phyloP scores from a whole-genome alignment of 2,888 invertebrate genomes.

The Lasioglossum oenotherae region DNA sequence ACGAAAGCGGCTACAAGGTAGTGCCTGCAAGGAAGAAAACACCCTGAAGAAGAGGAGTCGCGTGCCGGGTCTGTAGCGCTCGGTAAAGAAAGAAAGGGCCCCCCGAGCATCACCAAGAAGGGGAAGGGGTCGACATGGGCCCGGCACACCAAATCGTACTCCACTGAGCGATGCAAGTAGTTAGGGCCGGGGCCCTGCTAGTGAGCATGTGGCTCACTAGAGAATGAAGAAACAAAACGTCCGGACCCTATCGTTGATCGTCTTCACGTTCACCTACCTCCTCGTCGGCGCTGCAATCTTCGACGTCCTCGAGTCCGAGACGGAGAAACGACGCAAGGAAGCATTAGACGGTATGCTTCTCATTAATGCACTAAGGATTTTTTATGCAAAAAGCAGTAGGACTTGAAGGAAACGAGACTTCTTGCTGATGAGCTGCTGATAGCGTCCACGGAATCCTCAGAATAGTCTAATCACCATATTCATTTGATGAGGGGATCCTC shows the following conservation, averaged over 20 bases:
- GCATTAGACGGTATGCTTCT: conserved; percentile 91
- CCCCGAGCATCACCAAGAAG: conserved; percentile 62
- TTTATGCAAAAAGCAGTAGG: too few species aligned
- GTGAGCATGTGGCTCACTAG: conserved; percentile 89
- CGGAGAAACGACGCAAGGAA: conserved; percentile 95
- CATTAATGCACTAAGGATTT: background rate
- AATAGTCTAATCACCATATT: too few species aligned
- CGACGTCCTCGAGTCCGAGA: conserved; percentile 98
- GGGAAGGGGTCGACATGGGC: conserved; percentile 78
- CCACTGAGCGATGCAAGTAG: conserved; percentile 84
- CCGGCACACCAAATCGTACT: conserved; percentile 78
- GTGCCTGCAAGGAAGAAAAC: conserved; percentile 74
- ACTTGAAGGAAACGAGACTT: too few species aligned
- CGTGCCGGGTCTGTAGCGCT: conserved; percentile 79
- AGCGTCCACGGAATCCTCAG: too few species aligned
- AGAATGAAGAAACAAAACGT: conserved; percentile 99
- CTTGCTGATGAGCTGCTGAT: too few species aligned
- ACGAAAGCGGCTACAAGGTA: conserved; percentile 77
- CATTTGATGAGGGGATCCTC: too few species aligned
- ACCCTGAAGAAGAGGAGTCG: conserved; percentile 76
- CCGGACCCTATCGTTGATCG: conserved; percentile 99
- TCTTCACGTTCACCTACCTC: conserved; percentile 99
- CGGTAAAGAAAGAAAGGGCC: conserved; percentile 61
- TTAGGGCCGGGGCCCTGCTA: conserved; percentile 85
- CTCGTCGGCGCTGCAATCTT: conserved; percentile 99